phyloP scores from a whole-genome alignment of 2,888 invertebrate genomes.

The Coronaproctus castanopsis region DNA sequence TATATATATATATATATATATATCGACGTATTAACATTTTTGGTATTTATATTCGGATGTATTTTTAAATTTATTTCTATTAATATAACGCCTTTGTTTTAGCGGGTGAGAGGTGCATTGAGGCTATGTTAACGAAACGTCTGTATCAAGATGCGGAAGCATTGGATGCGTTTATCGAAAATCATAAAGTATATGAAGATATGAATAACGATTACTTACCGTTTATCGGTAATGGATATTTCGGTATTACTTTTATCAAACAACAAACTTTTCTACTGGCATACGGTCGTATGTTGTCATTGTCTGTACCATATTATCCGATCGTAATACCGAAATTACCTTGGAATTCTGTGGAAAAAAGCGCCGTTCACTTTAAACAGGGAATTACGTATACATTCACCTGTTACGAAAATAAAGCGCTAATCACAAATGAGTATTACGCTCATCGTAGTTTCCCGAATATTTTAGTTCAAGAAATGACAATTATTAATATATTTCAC shows the following conservation, averaged over 20 bases:
- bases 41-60: too few relatives aligned
- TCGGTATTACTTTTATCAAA: conserved; percentile 42
- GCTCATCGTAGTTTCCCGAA: conserved; percentile 61
- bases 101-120: too few relatives aligned
- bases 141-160: not conserved
- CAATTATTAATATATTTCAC: conserved; percentile 49
- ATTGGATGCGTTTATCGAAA: not conserved
- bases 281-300: conserved; percentile 40
- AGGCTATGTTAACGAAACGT: too few relatives aligned
- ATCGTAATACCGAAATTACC: conserved; percentile 33
- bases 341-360: conserved; percentile 39
- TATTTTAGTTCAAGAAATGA: conserved; percentile 59
- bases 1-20: too few relatives aligned
- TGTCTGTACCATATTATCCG: conserved; percentile 46
- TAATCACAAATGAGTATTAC: conserved; percentile 46
- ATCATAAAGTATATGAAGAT: not conserved
- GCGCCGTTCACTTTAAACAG: conserved; percentile 36
- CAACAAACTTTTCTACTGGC: conserved; percentile 46
- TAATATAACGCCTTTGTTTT: too few relatives aligned
- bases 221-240: conserved; percentile 52
- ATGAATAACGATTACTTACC: not conserved
- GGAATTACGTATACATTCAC: conserved; percentile 36
- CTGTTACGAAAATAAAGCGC: conserved; percentile 41
- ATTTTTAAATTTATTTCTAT: too few relatives aligned
- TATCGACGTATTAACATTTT: too few relatives aligned